Conservation (phyloP, 2,113 vertebrate species). For the Empidonax traillii region DNA sequence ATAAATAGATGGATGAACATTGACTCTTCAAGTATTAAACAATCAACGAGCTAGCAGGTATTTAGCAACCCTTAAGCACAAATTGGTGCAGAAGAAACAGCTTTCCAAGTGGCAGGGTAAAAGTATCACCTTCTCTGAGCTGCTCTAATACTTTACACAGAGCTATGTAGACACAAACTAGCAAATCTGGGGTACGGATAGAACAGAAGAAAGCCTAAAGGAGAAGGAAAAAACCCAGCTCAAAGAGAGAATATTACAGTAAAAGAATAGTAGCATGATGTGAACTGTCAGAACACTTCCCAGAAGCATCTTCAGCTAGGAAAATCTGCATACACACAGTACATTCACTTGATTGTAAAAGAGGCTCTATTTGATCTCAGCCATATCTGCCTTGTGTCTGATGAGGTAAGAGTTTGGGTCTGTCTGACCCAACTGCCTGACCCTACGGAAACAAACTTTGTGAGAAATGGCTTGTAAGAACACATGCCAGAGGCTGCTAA, state of each 20-base stretch:
- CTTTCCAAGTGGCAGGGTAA: not conserved
- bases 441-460: not conserved
- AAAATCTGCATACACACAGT: not conserved
- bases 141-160: not conserved
- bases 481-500: not conserved
- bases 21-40: not conserved
- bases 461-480: not conserved
- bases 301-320: not conserved
- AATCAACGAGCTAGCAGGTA: not conserved
- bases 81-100: not conserved
- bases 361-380: not conserved
- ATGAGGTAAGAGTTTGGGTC: not conserved
- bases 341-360: not conserved
- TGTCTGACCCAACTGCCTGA: not conserved
- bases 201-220: not conserved
- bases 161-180: not conserved
- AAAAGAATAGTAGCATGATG: not conserved
- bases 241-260: not conserved
- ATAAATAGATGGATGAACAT: not conserved
- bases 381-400: not conserved
- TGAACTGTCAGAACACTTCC: not conserved
- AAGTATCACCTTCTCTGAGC: not conserved
- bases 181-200: not conserved
- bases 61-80: not conserved
- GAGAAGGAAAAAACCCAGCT: accelerated